Percentiles rank a stretch among this genome's conserved stretches.
These are phyloP conservation scores for Pollicipes pollicipes DNA, from an alignment of 1,140 invertebrate species.

Conservation along the genomic window DNA sequence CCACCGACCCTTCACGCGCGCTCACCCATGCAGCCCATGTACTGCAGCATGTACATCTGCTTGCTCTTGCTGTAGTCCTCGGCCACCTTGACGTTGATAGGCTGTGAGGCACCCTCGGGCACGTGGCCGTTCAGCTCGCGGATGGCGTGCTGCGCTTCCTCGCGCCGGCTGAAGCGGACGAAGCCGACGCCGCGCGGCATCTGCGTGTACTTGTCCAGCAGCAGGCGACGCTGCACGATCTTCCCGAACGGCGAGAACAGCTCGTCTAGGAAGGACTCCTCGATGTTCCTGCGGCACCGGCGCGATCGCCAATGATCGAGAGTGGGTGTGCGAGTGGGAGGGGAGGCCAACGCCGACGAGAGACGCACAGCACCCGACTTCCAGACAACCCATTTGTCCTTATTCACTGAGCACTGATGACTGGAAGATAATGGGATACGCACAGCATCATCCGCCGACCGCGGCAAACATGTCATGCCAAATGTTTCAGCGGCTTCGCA, in stretches of 20 bases:
- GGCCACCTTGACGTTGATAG: conserved; percentile 68
- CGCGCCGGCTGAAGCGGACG: conserved; percentile 53
- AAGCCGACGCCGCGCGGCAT: conserved; percentile 73
- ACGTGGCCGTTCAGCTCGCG: conserved; percentile 62
- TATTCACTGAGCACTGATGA: too few relatives aligned
- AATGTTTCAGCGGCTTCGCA: too few relatives aligned
- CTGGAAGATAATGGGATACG: too few relatives aligned
- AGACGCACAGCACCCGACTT: too few relatives aligned
- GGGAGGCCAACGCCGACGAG: too few relatives aligned
- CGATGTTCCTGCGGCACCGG: conserved; percentile 37
- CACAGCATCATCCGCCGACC: too few relatives aligned
- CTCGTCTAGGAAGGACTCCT: conserved; percentile 55
- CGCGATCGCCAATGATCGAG: conserved; percentile 11
- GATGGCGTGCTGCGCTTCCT: conserved; percentile 76
- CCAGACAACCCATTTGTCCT: too few relatives aligned
- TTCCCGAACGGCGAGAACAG: conserved; percentile 70
- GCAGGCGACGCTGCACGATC: conserved; percentile 75
- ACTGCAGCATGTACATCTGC: conserved; percentile 21
- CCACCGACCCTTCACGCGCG: too few relatives aligned
- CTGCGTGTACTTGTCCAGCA: conserved; percentile 70
- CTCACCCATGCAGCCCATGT: too few relatives aligned
- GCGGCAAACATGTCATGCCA: too few relatives aligned
- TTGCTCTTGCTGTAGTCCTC: conserved; percentile 85
- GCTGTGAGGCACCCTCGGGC: conserved; percentile 61
- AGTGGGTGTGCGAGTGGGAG: too few relatives aligned